Percentiles rank a stretch among this genome's conserved stretches.
phyloP scores from a whole-genome alignment of 2,888 invertebrate species.

The Agrochola lychnidis region DNA sequence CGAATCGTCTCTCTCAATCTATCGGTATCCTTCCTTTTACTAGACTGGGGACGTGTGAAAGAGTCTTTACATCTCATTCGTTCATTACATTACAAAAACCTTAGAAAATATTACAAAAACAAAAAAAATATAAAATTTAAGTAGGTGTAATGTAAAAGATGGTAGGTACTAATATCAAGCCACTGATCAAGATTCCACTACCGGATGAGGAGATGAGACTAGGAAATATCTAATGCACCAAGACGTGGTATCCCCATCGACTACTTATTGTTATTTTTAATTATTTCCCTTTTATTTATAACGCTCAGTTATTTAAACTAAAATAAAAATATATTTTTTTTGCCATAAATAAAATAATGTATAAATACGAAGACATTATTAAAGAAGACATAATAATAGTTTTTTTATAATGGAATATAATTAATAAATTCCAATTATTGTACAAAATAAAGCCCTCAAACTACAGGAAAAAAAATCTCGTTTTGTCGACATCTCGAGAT shows the following conservation, averaged over 20 bases:
- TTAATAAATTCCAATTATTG: not conserved
- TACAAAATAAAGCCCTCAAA: not conserved
- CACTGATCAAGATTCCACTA: not conserved
- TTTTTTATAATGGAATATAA: not conserved
- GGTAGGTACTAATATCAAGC: not conserved
- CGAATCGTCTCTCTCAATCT: not conserved
- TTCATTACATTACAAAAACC: not conserved
- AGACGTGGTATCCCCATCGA: too few species aligned
- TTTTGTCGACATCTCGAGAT: conserved; percentile 12
- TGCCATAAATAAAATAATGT: not conserved
- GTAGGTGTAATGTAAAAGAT: not conserved
- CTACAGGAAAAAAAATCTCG: not conserved
- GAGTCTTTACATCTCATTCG: not conserved
- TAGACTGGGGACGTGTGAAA: not conserved
- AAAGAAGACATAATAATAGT: not conserved
- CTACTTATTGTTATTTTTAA: not conserved
- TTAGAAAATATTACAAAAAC: not conserved
- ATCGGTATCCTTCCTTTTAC: not conserved
- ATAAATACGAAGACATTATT: not conserved
- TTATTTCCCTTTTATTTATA: not conserved
- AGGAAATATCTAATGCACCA: not conserved
- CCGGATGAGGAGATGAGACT: not conserved
- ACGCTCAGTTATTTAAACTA: conserved; percentile 1
- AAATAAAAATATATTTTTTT: not conserved
- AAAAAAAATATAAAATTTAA: not conserved